phyloP scores from a whole-genome alignment of 2,797 vertebrate species.

The Sebastes cheni region DNA sequence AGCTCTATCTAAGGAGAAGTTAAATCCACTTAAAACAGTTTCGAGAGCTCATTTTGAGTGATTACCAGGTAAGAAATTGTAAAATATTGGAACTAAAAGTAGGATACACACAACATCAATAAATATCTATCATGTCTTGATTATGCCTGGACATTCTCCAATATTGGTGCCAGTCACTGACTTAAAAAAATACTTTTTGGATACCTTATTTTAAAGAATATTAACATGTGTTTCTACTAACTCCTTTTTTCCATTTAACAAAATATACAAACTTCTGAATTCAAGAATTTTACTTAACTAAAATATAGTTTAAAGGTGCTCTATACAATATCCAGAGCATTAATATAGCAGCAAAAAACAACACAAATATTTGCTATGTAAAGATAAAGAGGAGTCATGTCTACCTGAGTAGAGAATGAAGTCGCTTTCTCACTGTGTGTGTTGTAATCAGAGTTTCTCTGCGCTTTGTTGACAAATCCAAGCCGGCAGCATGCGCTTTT shows the following conservation, averaged over 20 bases:
- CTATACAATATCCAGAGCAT: too few relatives aligned
- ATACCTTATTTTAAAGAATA: not conserved
- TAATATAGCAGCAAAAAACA: too few relatives aligned
- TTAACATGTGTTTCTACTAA: not conserved
- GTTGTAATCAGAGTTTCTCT: too few relatives aligned
- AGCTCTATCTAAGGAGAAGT: not conserved
- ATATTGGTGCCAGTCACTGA: not conserved
- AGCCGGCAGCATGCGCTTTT: too few relatives aligned
- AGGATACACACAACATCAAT: not conserved
- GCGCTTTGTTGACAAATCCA: too few relatives aligned
- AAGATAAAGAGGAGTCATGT: too few relatives aligned
- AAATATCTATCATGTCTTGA: not conserved
- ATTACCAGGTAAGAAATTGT: not conserved
- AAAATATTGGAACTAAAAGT: not conserved
- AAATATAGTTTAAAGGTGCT: too few relatives aligned
- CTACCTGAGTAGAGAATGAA: too few relatives aligned
- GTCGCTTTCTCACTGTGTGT: too few relatives aligned
- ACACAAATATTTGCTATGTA: too few relatives aligned
- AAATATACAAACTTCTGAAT: not conserved
- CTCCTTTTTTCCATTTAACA: not conserved
- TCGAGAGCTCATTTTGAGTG: not conserved
- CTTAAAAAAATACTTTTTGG: not conserved
- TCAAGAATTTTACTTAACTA: not conserved
- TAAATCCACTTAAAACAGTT: not conserved
- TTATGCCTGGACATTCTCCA: not conserved